These are phyloP conservation scores for Dasypolia templi DNA, from an alignment of 2,888 invertebrate genomes.

Conservation along the genomic window DNA sequence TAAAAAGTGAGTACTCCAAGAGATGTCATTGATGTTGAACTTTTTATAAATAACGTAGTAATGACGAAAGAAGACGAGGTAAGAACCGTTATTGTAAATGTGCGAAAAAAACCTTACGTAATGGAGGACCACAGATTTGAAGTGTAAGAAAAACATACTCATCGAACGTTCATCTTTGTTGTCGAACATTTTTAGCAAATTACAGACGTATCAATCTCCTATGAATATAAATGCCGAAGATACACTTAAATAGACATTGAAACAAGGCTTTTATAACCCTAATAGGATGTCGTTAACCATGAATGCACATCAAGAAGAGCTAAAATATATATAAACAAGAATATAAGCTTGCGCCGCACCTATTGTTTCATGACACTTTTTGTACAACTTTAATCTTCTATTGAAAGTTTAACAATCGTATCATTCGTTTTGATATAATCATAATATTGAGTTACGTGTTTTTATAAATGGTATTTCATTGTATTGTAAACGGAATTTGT, in stretches of 20 bases:
- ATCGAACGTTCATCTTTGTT: background rate
- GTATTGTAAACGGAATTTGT: constrained; percentile 33
- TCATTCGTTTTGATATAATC: constrained; percentile 67
- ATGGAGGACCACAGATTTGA: background rate
- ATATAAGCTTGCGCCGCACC: constrained; percentile 78
- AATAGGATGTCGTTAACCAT: constrained; percentile 52
- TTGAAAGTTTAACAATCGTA: constrained; percentile 84
- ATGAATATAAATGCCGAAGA: constrained; percentile 34
- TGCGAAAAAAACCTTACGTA: background rate
- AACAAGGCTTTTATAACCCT: constrained; percentile 44
- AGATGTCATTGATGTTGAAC: background rate
- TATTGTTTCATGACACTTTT: constrained; percentile 84
- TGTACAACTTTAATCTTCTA: constrained; percentile 76
- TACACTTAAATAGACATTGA: constrained; percentile 47
- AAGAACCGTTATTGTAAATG: background rate
- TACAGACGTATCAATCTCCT: constrained; percentile 35
- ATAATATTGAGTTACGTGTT: constrained; percentile 44
- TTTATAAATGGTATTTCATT: constrained; percentile 41
- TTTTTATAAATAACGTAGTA: background rate
- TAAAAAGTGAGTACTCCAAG: too few relatives aligned
- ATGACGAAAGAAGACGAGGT: background rate
- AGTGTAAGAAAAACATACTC: background rate
- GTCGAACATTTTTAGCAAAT: constrained; percentile 10
- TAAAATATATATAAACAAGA: constrained; percentile 67
- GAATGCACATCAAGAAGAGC: constrained; percentile 50